These are phyloP conservation scores for Podarcis lilfordi DNA, from an alignment of 2,797 vertebrate species.

Conservation along the genomic window DNA sequence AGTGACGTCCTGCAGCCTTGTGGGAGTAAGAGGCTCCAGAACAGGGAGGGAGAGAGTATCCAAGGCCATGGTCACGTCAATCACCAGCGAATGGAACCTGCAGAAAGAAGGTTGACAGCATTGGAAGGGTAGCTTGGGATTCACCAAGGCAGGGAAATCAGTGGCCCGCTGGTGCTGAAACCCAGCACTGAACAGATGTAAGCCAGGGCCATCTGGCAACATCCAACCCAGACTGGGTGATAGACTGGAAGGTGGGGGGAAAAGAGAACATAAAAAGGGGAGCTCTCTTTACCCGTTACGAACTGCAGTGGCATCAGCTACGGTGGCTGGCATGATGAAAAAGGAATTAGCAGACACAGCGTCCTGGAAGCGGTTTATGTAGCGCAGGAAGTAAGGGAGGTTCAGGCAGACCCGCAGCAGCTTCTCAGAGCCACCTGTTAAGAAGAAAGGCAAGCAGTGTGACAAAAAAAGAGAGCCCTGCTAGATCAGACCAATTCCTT, in stretches of 20 bases:
- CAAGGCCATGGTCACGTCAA: slow-evolving; percentile 98
- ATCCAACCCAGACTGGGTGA: rapidly evolving
- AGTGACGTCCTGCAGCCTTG: slow-evolving; percentile 94
- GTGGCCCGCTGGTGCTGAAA: background rate
- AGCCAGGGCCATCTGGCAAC: rapidly evolving
- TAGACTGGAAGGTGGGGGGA: no score
- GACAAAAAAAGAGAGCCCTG: background rate
- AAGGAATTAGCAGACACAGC: slow-evolving; percentile 97
- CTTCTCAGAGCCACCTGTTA: slow-evolving; percentile 95
- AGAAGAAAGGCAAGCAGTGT: rapidly evolving
- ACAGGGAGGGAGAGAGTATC: slow-evolving; percentile 97
- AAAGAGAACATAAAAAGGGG: background rate
- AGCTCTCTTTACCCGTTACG: slow-evolving; percentile 87
- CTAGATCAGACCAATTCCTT: no score
- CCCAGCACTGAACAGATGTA: background rate
- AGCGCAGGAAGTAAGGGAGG: slow-evolving; percentile 96
- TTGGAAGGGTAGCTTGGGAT: background rate
- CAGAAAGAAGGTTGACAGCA: rapidly evolving
- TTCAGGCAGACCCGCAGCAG: slow-evolving; percentile 96
- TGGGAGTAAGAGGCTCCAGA: slow-evolving; percentile 93
- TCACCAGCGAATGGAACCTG: slow-evolving; percentile 97
- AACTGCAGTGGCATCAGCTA: slow-evolving; percentile 97
- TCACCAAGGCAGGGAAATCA: background rate
- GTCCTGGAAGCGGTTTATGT: slow-evolving; percentile 99
- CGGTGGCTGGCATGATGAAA: slow-evolving; percentile 99